Evolutionary conservation across 2,113 vertebrate genomes (phyloP).

Genomic region (Silurus glanis): DNA sequence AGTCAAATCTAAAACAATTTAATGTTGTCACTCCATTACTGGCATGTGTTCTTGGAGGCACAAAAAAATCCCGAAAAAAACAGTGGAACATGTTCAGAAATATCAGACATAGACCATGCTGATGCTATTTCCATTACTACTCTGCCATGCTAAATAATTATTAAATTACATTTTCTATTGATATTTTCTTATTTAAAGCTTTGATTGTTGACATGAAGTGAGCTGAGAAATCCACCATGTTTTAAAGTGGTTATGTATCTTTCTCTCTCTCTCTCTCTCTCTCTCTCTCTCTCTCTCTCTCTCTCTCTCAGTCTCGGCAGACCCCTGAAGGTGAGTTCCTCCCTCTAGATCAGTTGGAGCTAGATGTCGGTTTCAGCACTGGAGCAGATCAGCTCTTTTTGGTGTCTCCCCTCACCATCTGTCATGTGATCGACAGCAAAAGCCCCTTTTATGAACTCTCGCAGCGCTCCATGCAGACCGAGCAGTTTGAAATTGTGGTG

Average conservation of each 20-base stretch:
- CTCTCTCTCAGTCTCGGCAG: conserved; percentile 89
- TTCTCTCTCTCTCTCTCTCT: conserved; percentile 27
- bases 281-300: conserved; percentile 27
- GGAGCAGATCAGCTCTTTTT: conserved; percentile 99
- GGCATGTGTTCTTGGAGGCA: neutral
- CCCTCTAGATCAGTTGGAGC: conserved; percentile 95
- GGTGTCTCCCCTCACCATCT: conserved; percentile 98
- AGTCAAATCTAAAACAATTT: neutral
- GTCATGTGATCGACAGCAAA: conserved; percentile 97
- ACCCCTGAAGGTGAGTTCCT: conserved; percentile 99
- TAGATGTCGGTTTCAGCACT: conserved; percentile 98
- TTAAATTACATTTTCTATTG: neutral
- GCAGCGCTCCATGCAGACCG: conserved; percentile 94
- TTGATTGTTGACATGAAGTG: neutral
- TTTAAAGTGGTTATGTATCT: neutral
- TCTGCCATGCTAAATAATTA: neutral
- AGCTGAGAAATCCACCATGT: neutral
- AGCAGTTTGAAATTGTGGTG: conserved; percentile 99
- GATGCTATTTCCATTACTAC: neutral
- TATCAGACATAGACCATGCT: neutral
- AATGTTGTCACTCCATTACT: neutral
- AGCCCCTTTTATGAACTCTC: conserved; percentile 99
- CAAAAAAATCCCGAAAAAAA: neutral
- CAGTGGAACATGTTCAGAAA: neutral
- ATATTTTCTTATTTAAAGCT: neutral